Conservation (phyloP, 2,797 vertebrate genomes). For the Coregonus suidteri region DNA sequence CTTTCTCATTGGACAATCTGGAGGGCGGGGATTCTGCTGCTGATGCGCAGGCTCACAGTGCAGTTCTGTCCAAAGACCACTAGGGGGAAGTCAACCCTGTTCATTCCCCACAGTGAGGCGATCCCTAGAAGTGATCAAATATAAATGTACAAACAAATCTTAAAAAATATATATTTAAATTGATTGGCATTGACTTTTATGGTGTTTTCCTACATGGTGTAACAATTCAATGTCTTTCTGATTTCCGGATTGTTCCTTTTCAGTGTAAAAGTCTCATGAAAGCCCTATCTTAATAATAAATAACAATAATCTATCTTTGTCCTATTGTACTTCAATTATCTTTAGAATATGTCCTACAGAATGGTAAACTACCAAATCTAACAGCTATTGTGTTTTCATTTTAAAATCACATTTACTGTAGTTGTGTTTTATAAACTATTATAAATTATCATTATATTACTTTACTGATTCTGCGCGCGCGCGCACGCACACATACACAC, state of each 20-base stretch:
- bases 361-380: background rate
- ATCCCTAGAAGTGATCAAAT: background rate
- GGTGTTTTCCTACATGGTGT: background rate
- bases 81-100: conserved; percentile 81
- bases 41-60: conserved; percentile 39
- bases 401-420: too few species aligned
- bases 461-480: background rate
- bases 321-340: background rate
- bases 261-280: background rate
- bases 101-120: conserved; percentile 49
- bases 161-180: background rate
- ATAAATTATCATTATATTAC: too few species aligned
- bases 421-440: background rate
- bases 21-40: conserved; percentile 59
- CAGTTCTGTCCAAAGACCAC: conserved; percentile 58
- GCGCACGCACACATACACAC: background rate
- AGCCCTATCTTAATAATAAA: background rate
- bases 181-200: background rate
- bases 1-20: conserved; percentile 64
- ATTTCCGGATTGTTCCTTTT: background rate
- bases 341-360: background rate
- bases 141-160: background rate
- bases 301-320: background rate
- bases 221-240: background rate
- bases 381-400: background rate